Percentiles rank a stretch among this genome's conserved stretches.
Evolutionary conservation across 2,888 invertebrate species (phyloP).

Genomic region (Tenthredo scrophulariae): DNA sequence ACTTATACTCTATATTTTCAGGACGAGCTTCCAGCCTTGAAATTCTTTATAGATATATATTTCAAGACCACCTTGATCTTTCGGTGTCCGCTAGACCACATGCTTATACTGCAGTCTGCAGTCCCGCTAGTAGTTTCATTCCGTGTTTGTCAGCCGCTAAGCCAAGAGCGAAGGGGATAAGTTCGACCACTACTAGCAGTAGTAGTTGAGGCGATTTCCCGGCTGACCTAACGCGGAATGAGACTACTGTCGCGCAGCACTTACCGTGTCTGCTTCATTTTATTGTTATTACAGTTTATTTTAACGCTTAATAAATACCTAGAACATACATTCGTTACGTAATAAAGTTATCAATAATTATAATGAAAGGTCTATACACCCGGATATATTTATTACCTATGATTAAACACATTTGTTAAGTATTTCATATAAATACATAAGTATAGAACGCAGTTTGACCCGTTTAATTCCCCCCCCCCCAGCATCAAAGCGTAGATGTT

Average conservation of each 20-base stretch:
- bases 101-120: neutral
- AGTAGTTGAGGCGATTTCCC: neutral
- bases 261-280: neutral
- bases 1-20: too few species aligned
- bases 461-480: neutral
- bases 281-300: neutral
- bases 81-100: neutral
- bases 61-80: neutral
- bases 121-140: slow-evolving; percentile 38
- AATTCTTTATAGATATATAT: neutral
- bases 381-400: neutral
- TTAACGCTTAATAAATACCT: neutral
- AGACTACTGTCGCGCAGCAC: slow-evolving; percentile 8
- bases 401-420: neutral
- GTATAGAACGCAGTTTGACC: neutral
- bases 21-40: too few species aligned
- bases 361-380: neutral
- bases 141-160: slow-evolving; percentile 33
- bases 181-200: neutral
- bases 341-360: neutral
- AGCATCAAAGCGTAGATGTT: neutral
- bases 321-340: neutral
- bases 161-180: slow-evolving; percentile 2
- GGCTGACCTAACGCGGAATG: slow-evolving; percentile 43
- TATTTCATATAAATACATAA: neutral